Evolutionary conservation across 2,113 vertebrate species (phyloP).

Genomic region (Paramormyrops kingsleyae): DNA sequence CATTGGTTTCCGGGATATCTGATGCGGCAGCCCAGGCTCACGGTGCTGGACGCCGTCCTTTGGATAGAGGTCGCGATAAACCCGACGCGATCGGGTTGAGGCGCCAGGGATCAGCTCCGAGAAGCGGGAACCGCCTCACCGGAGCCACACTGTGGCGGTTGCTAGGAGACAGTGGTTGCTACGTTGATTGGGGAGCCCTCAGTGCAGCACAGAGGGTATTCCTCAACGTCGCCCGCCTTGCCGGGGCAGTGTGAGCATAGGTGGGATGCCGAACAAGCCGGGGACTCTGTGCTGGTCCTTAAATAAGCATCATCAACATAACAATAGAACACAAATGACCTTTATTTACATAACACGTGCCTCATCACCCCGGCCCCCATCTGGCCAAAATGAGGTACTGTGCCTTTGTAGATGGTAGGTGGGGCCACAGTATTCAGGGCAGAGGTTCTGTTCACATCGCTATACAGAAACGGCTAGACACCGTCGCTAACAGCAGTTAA

Average conservation of each 20-base stretch:
- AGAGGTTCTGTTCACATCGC: not conserved
- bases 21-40: not conserved
- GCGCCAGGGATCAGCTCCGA: not conserved
- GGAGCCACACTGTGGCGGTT: not conserved
- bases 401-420: not conserved
- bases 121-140: not conserved
- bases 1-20: not conserved
- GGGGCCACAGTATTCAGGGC: not conserved
- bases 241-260: not conserved
- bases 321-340: not conserved
- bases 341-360: not conserved
- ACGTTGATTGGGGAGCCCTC: slow-evolving; percentile 6
- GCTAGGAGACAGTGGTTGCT: slow-evolving; percentile 14
- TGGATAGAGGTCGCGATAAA: not conserved
- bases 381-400: not conserved
- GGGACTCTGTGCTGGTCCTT: not conserved
- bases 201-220: not conserved
- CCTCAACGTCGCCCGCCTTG: not conserved
- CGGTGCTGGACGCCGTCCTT: not conserved
- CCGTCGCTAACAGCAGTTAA: not conserved
- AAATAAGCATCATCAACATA: not conserved
- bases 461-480: not conserved
- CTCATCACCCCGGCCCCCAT: not conserved
- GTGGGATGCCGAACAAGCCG: not conserved
- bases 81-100: not conserved